Base-by-base conservation (phyloP, 2,113 vertebrate species). In the Crotalus viridis region DNA sequence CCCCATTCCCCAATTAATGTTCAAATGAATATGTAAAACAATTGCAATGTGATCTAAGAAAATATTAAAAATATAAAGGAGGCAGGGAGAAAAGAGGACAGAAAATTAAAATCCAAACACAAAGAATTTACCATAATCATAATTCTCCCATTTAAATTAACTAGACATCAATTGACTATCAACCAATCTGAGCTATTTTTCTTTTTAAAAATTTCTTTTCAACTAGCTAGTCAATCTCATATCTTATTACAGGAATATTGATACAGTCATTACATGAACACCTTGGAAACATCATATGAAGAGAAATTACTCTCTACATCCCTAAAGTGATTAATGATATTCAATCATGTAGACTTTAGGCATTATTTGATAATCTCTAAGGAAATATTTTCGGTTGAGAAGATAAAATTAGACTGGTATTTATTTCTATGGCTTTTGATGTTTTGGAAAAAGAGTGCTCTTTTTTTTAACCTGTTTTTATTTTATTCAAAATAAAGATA, bases 341-440 rank as follows among this genome's bases (percentile, higher is more conserved):
- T 89, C 48, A 89, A 89, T 88, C 92, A 90, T 9, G 7, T 81
- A 89, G 89, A 92, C 0, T 46, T 93, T 43, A 93, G 90, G 12
- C 19, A 26, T 46, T 52, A 91, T 81, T 85, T 91, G 51, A 52
- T 64, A 86, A 94, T 91, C 56, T 10, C 81, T 89, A 89, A 48
- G 9, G 19, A 95, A 74, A 26, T 46, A 55, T 21, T 69, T 94
- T 19, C 21, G 7, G 51, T 88, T n/a, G 28, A 57, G 46, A 93
- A 5, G 24, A 19, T 56, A 64, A 90, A 21, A 0, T 5, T 0
- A 0, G 28, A 61, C 24, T 95, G 52, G 33, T 52, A 85, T 69
- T 81, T 81, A 86, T 88, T 92, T 61, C 26, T 94, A 59, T 93
- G 87, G 24, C 15, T 48, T 56, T 52, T 43, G 33, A 55, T 28